Percentiles rank a stretch among this genome's conserved stretches.
Conservation (phyloP, 2,888 invertebrate species). For the Eudemis profundana region DNA sequence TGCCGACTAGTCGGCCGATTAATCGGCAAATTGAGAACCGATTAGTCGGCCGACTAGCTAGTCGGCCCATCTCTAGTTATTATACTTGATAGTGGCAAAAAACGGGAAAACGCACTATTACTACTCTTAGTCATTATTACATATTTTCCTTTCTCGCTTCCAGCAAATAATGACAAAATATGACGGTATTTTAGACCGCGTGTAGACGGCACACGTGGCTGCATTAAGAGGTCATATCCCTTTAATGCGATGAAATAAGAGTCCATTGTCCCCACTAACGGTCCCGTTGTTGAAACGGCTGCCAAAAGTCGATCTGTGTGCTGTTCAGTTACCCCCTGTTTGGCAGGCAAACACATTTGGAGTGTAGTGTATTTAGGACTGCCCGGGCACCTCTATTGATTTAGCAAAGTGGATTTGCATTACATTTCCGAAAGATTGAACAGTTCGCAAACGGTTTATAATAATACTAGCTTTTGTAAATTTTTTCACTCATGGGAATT, state of each 20-base stretch:
- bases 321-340: conserved; percentile 36
- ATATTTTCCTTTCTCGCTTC: too few species aligned
- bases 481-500: too few species aligned
- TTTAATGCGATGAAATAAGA: conserved; percentile 19
- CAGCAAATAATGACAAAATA: background rate
- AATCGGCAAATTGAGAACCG: too few species aligned
- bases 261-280: conserved; percentile 18
- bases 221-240: conserved; percentile 13
- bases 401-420: conserved; percentile 8
- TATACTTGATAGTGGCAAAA: too few species aligned
- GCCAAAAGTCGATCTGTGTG: conserved; percentile 46
- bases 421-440: conserved; percentile 8
- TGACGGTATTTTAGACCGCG: background rate
- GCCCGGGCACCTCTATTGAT: background rate
- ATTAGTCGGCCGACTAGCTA: too few species aligned
- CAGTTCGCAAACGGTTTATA: conserved; percentile 5
- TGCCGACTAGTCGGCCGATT: too few species aligned
- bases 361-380: conserved; percentile 58
- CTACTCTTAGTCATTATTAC: too few species aligned
- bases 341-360: conserved; percentile 45
- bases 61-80: too few species aligned
- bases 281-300: conserved; percentile 10
- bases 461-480: background rate
- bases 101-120: too few species aligned
- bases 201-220: background rate